Base-by-base conservation (phyloP, 2,797 vertebrate species). In the Hylomyscus alleni region DNA sequence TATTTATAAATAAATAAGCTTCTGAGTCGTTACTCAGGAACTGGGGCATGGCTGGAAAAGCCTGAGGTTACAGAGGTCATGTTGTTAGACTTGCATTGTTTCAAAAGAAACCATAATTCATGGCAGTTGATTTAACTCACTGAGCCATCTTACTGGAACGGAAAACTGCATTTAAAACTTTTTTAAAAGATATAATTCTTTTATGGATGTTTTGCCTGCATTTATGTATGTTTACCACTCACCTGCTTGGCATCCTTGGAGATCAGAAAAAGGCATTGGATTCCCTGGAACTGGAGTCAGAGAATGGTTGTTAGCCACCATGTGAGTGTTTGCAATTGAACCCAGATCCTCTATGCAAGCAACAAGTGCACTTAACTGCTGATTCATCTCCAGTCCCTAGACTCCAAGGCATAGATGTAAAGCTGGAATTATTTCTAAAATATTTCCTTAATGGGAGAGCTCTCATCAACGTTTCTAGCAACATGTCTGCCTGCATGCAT, bases 401-500 rank as follows among this genome's bases (percentile, higher is more conserved):
- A 90, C 86, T 37, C n/a, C 87, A 40, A 96, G 73, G 52, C 52
- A 47, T 56, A 84, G 72, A 87, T 6, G 47, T 76, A 90, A 95
- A 47, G 50, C 69, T 94, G 17, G 72, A 90, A 80, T 96, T 84
- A 86, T 80, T 31, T 37, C 65, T 47, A 82, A 95, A 93, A 91
- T 93, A 86, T 92, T 95, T 34, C 34, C 69, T 85, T 94, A 91
- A 47, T 44, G 85, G 80, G 54, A 67, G 26, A 52, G 12, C 6
- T 69, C 12, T n/a, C 60, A 67, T 22, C 31, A 24, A 67, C 47
- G 12, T 52, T 47, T 85, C 83, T 37, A 67, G 83, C 31, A n/a
- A 6, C 19, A n/a, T 44, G 44, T 62, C 44, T 67, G 44, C 58
- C 29, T 65, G 31, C 8, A 50, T 34, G 15, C 52, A 60, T 82